Percentiles rank a stretch among this genome's conserved stretches.
Conservation (phyloP, 2,888 invertebrate genomes). For the Nomada ruficornis region DNA sequence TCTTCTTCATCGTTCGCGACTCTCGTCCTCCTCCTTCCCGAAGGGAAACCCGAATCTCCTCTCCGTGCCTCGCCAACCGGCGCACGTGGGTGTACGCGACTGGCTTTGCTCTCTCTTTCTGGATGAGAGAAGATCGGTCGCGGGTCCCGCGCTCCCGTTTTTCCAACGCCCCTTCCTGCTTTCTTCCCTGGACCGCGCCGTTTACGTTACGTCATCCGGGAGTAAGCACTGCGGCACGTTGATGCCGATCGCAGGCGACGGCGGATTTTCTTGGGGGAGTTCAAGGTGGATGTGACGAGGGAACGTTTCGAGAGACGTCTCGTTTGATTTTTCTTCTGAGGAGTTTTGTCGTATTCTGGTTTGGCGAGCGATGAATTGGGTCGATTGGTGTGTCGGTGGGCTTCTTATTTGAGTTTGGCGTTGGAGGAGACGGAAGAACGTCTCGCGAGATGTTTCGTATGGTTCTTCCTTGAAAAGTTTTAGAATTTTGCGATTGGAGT, state of each 20-base stretch:
- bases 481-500: no score
- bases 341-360: no score
- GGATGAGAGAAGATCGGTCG: conserved; percentile 28
- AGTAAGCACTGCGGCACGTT: neutral
- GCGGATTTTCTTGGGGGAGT: neutral
- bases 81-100: conserved; percentile 76
- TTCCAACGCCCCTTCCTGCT: neutral
- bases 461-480: no score
- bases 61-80: conserved; percentile 66
- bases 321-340: no score
- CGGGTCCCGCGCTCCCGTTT: conserved; percentile 31
- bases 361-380: no score
- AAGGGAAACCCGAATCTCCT: conserved; percentile 66
- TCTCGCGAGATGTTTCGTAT: no score
- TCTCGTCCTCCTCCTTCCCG: conserved; percentile 65
- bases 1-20: conserved; percentile 65
- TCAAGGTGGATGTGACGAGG: neutral
- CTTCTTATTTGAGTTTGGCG: no score
- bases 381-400: no score
- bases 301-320: neutral
- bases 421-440: no score
- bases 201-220: neutral
- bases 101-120: conserved; percentile 4
- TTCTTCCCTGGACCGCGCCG: neutral
- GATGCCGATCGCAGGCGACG: neutral